Percentiles rank a stretch among this genome's conserved stretches.
Conservation (phyloP, 2,797 vertebrate species). For the Fratercula arctica region DNA sequence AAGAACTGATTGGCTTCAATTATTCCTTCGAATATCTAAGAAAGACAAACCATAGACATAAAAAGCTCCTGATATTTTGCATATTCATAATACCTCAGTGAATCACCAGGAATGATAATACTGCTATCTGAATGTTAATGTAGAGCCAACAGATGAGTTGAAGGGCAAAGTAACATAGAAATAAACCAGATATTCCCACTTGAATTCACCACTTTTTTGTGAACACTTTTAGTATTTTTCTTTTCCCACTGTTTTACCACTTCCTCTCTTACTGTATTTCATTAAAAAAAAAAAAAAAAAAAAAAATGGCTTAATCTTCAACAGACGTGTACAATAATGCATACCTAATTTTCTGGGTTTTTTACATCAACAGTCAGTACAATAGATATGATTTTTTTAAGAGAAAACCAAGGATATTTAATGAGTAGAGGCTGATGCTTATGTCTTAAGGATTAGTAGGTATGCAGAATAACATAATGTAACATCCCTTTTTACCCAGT, state of each 20-base stretch:
- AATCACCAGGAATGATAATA: constrained; percentile 61
- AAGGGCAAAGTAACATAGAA: constrained; percentile 70
- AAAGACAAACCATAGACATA: constrained; percentile 66
- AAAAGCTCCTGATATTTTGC: constrained; percentile 67
- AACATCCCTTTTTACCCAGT: not conserved
- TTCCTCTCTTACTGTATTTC: not conserved
- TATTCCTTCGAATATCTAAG: constrained; percentile 63
- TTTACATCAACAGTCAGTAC: not conserved
- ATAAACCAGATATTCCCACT: constrained; percentile 29
- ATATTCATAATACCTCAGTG: constrained; percentile 73
- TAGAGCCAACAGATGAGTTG: constrained; percentile 59
- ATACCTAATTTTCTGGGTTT: not conserved
- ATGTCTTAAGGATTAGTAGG: not conserved
- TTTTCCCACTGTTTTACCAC: not conserved
- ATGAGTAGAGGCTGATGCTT: not conserved
- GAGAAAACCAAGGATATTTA: not conserved
- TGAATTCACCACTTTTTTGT: constrained; percentile 30
- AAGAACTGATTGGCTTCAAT: constrained; percentile 62
- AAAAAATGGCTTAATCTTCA: not conserved
- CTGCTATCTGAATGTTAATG: constrained; percentile 69
- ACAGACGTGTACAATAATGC: not conserved
- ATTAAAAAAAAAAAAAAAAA: not conserved
- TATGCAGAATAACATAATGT: not conserved
- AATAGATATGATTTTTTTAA: not conserved
- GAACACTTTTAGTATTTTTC: not conserved